These are phyloP conservation scores for Eulemur macaco DNA, from an alignment of 2,113 vertebrate genomes.

Conservation along the genomic window DNA sequence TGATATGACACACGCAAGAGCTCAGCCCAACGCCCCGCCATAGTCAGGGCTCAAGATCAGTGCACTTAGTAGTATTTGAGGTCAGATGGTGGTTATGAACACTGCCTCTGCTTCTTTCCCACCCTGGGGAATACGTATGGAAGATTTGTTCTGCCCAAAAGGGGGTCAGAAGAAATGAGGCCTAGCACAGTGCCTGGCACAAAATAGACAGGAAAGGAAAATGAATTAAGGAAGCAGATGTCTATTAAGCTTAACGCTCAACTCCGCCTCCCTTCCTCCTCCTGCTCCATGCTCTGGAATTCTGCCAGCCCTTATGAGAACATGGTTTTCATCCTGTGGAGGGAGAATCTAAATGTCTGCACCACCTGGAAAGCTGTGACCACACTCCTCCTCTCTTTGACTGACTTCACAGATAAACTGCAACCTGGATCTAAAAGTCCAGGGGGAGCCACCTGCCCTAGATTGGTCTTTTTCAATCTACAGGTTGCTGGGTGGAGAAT, in stretches of 20 bases:
- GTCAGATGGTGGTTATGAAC: background rate
- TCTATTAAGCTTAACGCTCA: background rate
- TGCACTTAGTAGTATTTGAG: background rate
- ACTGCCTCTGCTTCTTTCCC: background rate
- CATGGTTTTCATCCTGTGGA: background rate
- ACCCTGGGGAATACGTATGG: background rate
- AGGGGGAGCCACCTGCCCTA: slow-evolving; percentile 19
- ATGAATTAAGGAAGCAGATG: background rate
- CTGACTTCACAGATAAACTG: background rate
- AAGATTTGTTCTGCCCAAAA: background rate
- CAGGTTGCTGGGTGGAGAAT: background rate
- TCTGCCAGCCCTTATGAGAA: background rate
- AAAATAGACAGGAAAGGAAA: background rate
- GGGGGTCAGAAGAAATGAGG: background rate
- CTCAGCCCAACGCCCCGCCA: background rate
- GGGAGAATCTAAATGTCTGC: too few species aligned
- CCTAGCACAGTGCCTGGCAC: background rate
- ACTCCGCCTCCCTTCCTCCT: background rate
- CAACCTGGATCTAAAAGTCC: background rate
- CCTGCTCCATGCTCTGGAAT: background rate
- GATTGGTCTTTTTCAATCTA: background rate
- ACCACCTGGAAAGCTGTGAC: background rate
- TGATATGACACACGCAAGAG: background rate
- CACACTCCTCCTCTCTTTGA: background rate
- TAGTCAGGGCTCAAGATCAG: background rate